These are phyloP conservation scores for Nymphicus hollandicus DNA, from an alignment of 2,113 vertebrate genomes.

Conservation along the genomic window DNA sequence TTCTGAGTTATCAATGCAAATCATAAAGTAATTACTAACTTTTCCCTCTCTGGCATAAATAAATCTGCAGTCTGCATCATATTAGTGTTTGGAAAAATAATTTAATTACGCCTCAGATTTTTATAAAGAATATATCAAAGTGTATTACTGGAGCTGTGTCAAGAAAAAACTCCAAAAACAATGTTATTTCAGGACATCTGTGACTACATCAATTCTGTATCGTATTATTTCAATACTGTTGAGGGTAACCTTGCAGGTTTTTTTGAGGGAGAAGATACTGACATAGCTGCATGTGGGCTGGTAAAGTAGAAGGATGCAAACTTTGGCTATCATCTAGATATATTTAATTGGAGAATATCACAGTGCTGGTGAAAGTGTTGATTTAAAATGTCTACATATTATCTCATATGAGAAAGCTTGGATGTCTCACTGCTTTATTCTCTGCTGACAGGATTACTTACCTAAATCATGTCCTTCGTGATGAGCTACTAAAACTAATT, in stretches of 20 bases:
- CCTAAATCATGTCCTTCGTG: neutral
- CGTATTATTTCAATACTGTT: neutral
- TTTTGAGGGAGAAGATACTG: neutral
- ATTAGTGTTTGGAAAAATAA: neutral
- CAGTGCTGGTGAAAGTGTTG: neutral
- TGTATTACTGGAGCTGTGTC: neutral
- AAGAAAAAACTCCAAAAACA: neutral
- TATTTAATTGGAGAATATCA: neutral
- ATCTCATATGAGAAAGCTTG: neutral
- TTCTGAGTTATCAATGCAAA: neutral
- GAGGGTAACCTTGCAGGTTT: neutral
- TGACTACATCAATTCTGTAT: neutral
- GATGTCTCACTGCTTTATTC: neutral
- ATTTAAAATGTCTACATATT: neutral
- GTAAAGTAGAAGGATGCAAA: neutral
- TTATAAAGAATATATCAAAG: neutral
- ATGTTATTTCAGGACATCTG: neutral
- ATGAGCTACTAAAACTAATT: neutral
- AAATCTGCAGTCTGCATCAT: neutral
- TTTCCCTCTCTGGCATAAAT: neutral
- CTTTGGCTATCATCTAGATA: neutral
- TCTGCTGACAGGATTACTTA: neutral
- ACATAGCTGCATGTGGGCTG: rapidly evolving
- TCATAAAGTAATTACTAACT: neutral
- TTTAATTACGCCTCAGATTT: neutral